Evolutionary conservation across 2,888 invertebrate species (phyloP).

Genomic region (Watsonalla binaria): DNA sequence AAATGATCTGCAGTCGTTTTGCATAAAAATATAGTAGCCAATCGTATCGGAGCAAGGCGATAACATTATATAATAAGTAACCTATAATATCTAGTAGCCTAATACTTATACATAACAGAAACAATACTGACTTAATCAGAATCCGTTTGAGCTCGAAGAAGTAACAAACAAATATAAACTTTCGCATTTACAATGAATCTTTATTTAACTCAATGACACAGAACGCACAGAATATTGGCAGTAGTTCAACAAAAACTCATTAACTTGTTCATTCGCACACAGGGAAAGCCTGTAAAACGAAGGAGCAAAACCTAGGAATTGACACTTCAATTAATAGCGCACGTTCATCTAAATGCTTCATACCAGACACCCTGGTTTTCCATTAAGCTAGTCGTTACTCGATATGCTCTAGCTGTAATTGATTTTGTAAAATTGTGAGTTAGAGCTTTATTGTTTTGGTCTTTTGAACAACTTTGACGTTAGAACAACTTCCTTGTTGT

Average conservation of each 20-base stretch:
- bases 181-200: background rate
- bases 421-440: background rate
- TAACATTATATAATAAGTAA: too few relatives aligned
- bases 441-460: background rate
- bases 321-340: conserved; percentile 33
- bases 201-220: background rate
- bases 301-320: conserved; percentile 18
- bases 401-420: background rate
- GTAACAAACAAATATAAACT: background rate
- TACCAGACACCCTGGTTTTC: conserved; percentile 23
- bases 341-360: conserved; percentile 8
- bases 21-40: too few relatives aligned
- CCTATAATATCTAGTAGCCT: too few relatives aligned
- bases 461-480: too few relatives aligned
- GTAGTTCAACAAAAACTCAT: conserved; percentile 4
- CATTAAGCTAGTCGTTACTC: conserved; percentile 12
- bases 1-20: too few relatives aligned
- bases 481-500: too few relatives aligned
- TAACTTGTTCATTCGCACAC: conserved; percentile 2
- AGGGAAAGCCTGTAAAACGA: conserved; percentile 5
- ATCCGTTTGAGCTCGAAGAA: too few relatives aligned
- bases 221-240: background rate
- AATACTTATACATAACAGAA: too few relatives aligned
- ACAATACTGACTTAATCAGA: too few relatives aligned
- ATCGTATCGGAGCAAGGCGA: too few relatives aligned